phyloP scores from a whole-genome alignment of 2,888 invertebrate species.

The Liposcelis brunnea region DNA sequence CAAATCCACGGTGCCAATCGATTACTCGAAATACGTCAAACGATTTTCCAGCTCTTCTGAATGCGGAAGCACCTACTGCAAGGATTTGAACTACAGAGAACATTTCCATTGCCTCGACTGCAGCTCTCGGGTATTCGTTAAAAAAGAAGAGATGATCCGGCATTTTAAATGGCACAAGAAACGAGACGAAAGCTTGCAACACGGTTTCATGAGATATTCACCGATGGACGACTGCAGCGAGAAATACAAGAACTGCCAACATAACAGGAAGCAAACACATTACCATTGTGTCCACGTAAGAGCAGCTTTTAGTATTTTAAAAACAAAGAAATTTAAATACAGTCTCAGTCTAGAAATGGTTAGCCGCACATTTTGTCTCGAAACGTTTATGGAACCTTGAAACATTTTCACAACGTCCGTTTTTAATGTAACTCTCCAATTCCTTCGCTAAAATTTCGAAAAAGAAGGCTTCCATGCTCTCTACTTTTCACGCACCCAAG shows the following conservation, averaged over 20 bases:
- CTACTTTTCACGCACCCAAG: no score
- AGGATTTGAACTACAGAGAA: constrained; percentile 77
- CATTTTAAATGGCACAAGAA: constrained; percentile 99
- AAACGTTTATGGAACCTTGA: no score
- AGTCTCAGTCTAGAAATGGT: no score
- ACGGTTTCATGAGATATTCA: constrained; percentile 89
- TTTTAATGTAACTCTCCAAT: no score
- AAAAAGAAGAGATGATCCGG: constrained; percentile 96
- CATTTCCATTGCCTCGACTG: constrained; percentile 88
- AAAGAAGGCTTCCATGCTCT: no score
- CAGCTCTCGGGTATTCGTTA: constrained; percentile 72
- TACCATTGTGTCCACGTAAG: constrained; percentile 87
- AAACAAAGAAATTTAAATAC: no score
- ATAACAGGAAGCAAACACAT: constrained; percentile 87
- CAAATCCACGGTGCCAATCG: constrained; percentile 33
- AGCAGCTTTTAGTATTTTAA: constrained; percentile 4
- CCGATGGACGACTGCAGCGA: constrained; percentile 89
- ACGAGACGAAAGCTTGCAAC: constrained; percentile 86
- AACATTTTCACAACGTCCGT: no score
- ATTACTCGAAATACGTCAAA: constrained; percentile 79
- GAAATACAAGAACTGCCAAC: constrained; percentile 62
- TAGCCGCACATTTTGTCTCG: no score
- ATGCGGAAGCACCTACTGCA: constrained; percentile 71
- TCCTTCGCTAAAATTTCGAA: no score
- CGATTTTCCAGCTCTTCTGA: constrained; percentile 65